These are phyloP conservation scores for Phenganax stokvisi DNA, from an alignment of 92 coral and sea anemone genomes.

Conservation along the genomic window DNA sequence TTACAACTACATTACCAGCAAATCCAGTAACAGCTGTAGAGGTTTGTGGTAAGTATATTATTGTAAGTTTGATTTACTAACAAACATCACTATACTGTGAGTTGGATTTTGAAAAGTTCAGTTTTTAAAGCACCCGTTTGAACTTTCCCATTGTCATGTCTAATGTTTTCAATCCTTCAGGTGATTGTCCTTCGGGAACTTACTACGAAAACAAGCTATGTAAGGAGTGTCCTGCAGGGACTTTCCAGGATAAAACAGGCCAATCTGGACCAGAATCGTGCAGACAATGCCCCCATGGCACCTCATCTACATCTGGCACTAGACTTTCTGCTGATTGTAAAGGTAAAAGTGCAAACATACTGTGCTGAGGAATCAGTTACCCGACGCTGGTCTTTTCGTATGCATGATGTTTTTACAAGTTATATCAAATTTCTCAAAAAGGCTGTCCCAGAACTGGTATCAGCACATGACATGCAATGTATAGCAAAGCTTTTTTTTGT, in stretches of 20 bases:
- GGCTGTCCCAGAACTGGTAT: too few species aligned
- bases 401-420: neutral
- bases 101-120: neutral
- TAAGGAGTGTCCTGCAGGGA: constrained; percentile 61
- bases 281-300: constrained; percentile 1
- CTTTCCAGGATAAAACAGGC: constrained; percentile 73
- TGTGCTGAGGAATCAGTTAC: neutral
- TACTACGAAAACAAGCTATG: constrained; percentile 49
- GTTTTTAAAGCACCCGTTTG: neutral
- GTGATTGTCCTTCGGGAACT: constrained; percentile 77
- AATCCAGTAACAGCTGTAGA: neutral
- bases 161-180: constrained; percentile 40
- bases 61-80: neutral
- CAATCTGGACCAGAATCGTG: constrained; percentile 20
- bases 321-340: neutral
- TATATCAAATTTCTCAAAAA: too few species aligned
- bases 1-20: neutral
- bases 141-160: neutral
- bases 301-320: constrained; percentile 29
- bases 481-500: too few species aligned
- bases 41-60: constrained; percentile 18
- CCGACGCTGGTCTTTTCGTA: neutral
- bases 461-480: too few species aligned
- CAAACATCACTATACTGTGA: neutral
- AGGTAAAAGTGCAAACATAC: constrained; percentile 13